Conservation (phyloP, 1,140 invertebrate species). For the Arctopsyche grandis region DNA sequence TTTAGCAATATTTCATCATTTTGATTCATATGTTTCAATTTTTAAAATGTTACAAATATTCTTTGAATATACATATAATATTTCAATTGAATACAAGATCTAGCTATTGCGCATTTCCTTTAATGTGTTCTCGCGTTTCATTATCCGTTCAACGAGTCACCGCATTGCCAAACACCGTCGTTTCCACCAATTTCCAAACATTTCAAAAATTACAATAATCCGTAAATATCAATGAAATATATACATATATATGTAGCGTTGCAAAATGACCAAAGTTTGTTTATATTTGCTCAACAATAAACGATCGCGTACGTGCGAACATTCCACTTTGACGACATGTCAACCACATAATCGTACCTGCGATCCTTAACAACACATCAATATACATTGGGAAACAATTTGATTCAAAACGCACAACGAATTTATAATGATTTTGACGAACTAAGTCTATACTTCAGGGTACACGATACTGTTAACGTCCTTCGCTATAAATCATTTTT, state of each 20-base stretch:
- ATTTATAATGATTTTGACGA: too few relatives aligned
- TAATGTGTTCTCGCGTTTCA: too few relatives aligned
- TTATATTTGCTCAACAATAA: conserved; percentile 16
- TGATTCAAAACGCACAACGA: neutral
- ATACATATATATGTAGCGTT: neutral
- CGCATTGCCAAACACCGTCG: conserved; percentile 2
- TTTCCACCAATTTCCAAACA: conserved; percentile 6
- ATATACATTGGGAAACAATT: neutral
- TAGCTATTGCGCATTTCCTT: too few relatives aligned
- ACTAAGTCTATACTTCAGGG: too few relatives aligned
- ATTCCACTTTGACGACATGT: too few relatives aligned
- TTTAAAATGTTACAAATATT: neutral
- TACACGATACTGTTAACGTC: too few relatives aligned
- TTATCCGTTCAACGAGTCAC: neutral
- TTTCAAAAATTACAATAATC: neutral
- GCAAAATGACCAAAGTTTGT: neutral
- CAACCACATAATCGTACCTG: neutral
- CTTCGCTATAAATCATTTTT: too few relatives aligned
- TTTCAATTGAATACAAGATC: too few relatives aligned
- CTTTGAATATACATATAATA: too few relatives aligned
- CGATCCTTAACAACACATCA: neutral
- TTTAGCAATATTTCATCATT: too few relatives aligned
- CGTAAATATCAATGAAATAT: conserved; percentile 19
- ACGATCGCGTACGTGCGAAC: neutral
- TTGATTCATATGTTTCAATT: too few relatives aligned